A percentile compares a stretch with the other conserved stretches of the same genome.
phyloP scores from a whole-genome alignment of 2,888 invertebrate species.

The Eilema depressum region DNA sequence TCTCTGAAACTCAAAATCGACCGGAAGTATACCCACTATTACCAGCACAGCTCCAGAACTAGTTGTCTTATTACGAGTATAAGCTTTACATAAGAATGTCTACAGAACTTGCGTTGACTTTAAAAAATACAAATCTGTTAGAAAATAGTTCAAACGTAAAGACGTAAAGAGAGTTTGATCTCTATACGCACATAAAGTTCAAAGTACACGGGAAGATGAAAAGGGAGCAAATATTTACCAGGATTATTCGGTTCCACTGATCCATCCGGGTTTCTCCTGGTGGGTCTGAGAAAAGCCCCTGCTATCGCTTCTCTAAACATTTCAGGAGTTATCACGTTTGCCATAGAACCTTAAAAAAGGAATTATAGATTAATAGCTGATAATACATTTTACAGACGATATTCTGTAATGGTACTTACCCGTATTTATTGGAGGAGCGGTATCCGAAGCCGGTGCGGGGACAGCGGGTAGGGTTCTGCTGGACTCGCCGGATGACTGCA shows the following conservation, averaged over 20 bases:
- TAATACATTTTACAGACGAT: not conserved
- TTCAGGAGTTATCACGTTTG: slow-evolving; percentile 89
- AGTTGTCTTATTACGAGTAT: too few relatives aligned
- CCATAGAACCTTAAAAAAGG: slow-evolving; percentile 43
- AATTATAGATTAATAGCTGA: not conserved
- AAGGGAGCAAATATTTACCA: slow-evolving; percentile 53
- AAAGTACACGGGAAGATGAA: not conserved
- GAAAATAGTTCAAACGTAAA: not conserved
- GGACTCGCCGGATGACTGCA: slow-evolving; percentile 62
- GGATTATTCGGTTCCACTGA: slow-evolving; percentile 76
- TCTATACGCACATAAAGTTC: not conserved
- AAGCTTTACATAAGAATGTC: too few relatives aligned
- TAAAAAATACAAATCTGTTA: too few relatives aligned
- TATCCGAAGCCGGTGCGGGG: slow-evolving; percentile 46
- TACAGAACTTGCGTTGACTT: too few relatives aligned
- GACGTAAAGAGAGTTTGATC: not conserved
- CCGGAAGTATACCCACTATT: too few relatives aligned
- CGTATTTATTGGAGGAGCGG: slow-evolving; percentile 51
- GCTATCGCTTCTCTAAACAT: slow-evolving; percentile 93
- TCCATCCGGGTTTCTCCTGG: slow-evolving; percentile 45
- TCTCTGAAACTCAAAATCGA: too few relatives aligned
- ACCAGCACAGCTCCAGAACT: too few relatives aligned
- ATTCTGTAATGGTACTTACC: slow-evolving; percentile 28
- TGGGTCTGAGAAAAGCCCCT: slow-evolving; percentile 87
- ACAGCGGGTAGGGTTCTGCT: slow-evolving; percentile 36